A percentile compares a stretch with the other conserved stretches of the same genome.
Evolutionary conservation across 2,797 vertebrate species (phyloP).

Genomic region (Darevskia nairensis): DNA sequence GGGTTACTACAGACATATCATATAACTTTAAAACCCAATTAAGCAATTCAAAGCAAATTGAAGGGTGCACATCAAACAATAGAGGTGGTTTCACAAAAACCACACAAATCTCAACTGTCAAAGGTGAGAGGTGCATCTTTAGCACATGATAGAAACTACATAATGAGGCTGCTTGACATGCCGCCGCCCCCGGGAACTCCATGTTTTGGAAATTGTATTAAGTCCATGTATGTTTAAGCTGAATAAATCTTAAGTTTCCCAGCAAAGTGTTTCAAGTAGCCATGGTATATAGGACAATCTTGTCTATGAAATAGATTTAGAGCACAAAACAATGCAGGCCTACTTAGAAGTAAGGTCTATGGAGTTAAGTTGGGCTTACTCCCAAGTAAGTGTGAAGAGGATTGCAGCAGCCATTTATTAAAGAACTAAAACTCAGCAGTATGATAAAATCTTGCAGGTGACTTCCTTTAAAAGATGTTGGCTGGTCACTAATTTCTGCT

Average conservation of each 20-base stretch:
- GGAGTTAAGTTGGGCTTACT: not conserved
- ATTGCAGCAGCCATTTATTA: not conserved
- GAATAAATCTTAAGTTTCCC: not conserved
- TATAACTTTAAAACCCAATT: no score
- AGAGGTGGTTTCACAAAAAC: no score
- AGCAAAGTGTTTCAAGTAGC: fast-evolving
- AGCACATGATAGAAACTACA: no score
- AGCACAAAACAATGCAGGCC: not conserved
- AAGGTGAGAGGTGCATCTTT: no score
- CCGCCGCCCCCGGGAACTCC: no score
- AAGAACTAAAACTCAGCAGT: not conserved
- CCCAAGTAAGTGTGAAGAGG: not conserved
- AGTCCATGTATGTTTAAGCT: not conserved
- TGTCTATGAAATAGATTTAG: not conserved
- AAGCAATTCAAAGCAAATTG: no score
- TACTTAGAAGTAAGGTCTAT: not conserved
- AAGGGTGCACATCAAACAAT: no score
- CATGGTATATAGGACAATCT: not conserved
- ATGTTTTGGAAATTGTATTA: no score
- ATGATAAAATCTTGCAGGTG: not conserved
- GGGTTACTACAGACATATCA: no score
- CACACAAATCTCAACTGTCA: no score
- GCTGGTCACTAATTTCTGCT: not conserved
- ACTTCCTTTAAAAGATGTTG: not conserved
- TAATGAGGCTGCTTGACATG: no score